Evolutionary conservation across 2,113 vertebrate genomes (phyloP).

Genomic region (Herpetotheres cachinnans): DNA sequence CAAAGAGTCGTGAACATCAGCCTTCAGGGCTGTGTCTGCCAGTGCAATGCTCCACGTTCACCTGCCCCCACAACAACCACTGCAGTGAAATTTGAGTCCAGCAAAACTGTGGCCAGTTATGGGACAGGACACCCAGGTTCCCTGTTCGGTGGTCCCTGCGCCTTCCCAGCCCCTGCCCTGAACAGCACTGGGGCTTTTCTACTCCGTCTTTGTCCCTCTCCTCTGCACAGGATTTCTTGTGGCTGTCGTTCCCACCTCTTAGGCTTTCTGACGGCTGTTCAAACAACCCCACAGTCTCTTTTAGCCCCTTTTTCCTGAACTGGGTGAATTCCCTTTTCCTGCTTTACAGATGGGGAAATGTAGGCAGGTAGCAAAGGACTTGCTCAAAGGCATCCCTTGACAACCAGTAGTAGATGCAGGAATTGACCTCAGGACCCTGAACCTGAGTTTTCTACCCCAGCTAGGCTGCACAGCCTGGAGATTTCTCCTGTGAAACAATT

Average conservation of each 20-base stretch:
- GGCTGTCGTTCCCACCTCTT: neutral
- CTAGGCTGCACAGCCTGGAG: neutral
- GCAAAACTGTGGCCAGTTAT: neutral
- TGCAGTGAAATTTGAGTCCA: neutral
- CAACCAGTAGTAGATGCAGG: neutral
- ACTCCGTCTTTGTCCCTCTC: neutral
- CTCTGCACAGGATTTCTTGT: neutral
- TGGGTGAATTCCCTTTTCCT: neutral
- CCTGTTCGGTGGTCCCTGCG: neutral
- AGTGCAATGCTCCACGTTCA: rapidly evolving
- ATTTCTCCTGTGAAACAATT: neutral
- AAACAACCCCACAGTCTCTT: neutral
- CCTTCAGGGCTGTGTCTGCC: neutral
- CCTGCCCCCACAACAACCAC: rapidly evolving
- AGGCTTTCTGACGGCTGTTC: neutral
- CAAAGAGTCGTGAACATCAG: rapidly evolving
- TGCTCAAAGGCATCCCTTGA: neutral
- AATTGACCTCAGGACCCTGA: rapidly evolving
- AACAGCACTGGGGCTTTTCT: neutral
- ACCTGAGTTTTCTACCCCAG: neutral
- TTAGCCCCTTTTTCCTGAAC: neutral
- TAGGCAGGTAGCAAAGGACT: neutral
- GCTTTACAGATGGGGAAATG: neutral
- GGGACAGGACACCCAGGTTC: neutral
- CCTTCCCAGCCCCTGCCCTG: neutral